phyloP scores from a whole-genome alignment of 2,113 vertebrate genomes.

The Lophura nycthemera region DNA sequence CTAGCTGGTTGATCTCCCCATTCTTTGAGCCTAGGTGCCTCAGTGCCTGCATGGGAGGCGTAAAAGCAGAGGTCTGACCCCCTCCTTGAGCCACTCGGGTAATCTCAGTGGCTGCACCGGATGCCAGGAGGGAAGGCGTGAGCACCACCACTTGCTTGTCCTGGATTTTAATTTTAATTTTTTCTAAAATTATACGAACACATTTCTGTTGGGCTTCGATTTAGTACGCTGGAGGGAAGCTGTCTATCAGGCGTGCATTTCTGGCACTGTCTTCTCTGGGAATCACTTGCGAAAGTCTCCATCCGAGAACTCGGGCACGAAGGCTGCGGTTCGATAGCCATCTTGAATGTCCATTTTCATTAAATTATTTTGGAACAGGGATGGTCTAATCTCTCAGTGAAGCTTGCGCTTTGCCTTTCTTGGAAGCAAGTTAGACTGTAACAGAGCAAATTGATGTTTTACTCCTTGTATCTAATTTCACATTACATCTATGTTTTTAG shows the following conservation, averaged over 20 bases:
- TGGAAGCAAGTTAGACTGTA: constrained; percentile 35
- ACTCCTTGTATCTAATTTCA: constrained; percentile 46
- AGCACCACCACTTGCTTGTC: neutral
- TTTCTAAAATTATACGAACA: neutral
- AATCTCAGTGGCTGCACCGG: neutral
- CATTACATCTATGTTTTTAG: constrained; percentile 38
- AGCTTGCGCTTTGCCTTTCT: constrained; percentile 14
- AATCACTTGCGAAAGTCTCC: neutral
- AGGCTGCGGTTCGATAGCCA: neutral
- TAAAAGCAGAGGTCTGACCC: neutral
- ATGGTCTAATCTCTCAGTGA: neutral
- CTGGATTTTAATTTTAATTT: neutral
- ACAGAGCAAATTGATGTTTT: constrained; percentile 46
- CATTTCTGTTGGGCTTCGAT: neutral
- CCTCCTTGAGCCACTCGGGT: neutral
- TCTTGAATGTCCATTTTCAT: constrained; percentile 3
- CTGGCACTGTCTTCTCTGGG: neutral
- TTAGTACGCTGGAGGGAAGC: neutral
- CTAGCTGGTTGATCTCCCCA: neutral
- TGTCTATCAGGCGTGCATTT: neutral
- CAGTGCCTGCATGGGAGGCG: neutral
- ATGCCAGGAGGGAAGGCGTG: neutral
- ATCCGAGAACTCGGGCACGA: neutral
- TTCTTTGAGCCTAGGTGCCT: neutral
- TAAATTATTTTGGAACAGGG: constrained; percentile 29